Conservation (phyloP, 2,888 invertebrate species). For the Teleogryllus oceanicus region DNA sequence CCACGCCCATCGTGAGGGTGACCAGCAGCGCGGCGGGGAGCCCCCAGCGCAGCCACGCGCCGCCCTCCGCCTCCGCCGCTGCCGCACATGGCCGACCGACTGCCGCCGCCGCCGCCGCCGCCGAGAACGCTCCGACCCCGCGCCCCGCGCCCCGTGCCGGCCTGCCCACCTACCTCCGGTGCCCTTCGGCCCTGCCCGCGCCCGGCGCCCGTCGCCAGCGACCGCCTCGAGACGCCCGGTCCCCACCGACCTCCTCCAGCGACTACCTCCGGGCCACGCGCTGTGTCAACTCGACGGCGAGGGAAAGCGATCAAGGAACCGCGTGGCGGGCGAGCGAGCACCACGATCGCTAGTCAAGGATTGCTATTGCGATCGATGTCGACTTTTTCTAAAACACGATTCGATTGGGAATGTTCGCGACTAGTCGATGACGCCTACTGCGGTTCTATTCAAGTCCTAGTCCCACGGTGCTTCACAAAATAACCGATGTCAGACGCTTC, state of each 20-base stretch:
- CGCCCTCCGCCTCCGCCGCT: conserved; percentile 33
- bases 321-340: too few relatives aligned
- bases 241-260: neutral
- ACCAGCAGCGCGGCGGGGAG: conserved; percentile 12
- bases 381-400: too few relatives aligned
- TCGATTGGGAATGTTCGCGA: too few relatives aligned
- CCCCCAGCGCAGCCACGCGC: conserved; percentile 21
- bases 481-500: neutral
- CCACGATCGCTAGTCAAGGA: too few relatives aligned
- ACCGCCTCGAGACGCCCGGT: too few relatives aligned
- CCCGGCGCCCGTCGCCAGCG: too few relatives aligned
- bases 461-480: neutral
- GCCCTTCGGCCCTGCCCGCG: too few relatives aligned
- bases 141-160: neutral
- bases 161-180: neutral
- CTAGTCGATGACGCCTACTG: too few relatives aligned
- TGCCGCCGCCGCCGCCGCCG: neutral
- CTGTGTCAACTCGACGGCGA: too few relatives aligned
- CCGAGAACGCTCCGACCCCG: neutral
- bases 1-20: neutral
- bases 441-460: neutral
- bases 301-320: too few relatives aligned
- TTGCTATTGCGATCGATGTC: too few relatives aligned
- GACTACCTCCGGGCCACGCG: neutral
- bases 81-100: neutral